phyloP scores from a whole-genome alignment of 2,888 invertebrate genomes.

The Tetragonula carbonaria region DNA sequence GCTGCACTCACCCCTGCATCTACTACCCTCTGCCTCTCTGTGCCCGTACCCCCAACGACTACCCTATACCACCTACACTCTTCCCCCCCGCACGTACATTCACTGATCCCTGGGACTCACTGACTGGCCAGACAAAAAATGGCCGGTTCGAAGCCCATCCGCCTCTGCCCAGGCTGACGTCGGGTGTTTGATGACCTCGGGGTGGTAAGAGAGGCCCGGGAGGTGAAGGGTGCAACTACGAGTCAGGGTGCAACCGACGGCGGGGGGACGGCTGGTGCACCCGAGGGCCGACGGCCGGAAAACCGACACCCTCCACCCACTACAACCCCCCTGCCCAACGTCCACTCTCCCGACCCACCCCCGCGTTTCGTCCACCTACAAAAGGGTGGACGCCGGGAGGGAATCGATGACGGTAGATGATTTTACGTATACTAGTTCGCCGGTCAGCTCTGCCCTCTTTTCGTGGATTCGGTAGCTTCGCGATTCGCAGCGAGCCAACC shows the following conservation, averaged over 20 bases:
- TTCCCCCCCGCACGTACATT: conserved; percentile 72
- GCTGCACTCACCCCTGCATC: conserved; percentile 78
- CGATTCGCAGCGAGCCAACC: conserved; percentile 51
- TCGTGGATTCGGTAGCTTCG: conserved; percentile 71
- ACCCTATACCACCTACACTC: conserved; percentile 63
- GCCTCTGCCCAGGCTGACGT: conserved; percentile 81
- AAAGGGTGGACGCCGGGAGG: conserved; percentile 73
- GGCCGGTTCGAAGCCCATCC: conserved; percentile 82
- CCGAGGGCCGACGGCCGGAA: conserved; percentile 76
- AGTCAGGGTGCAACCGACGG: conserved; percentile 67
- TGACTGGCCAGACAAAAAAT: conserved; percentile 84
- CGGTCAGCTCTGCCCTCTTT: conserved; percentile 74
- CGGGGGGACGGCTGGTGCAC: conserved; percentile 74
- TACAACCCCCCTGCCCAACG: conserved; percentile 41
- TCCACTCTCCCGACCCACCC: conserved; percentile 46
- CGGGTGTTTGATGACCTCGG: conserved; percentile 83
- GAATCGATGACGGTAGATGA: conserved; percentile 82
- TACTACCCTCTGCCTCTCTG: conserved; percentile 66
- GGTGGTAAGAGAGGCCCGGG: conserved; percentile 67
- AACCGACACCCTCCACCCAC: conserved; percentile 71
- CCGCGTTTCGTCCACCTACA: conserved; percentile 68
- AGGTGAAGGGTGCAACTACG: conserved; percentile 71
- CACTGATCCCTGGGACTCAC: conserved; percentile 84
- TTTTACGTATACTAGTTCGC: conserved; percentile 76
- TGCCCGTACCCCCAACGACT: conserved; percentile 61